These are phyloP conservation scores for Ia io DNA, from an alignment of 2,113 vertebrate genomes.

Conservation along the genomic window DNA sequence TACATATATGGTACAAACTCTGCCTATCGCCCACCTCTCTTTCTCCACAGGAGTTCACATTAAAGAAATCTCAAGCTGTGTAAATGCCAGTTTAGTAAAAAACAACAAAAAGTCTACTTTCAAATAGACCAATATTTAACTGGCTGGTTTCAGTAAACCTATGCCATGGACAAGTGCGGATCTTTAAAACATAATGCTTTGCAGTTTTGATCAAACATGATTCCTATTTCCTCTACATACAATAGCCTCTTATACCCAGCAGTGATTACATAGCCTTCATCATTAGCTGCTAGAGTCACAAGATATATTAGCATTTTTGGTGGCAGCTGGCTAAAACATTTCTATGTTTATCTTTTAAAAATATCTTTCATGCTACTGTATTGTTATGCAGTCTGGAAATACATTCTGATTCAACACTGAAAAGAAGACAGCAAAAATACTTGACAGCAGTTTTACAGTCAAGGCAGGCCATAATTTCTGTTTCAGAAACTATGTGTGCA, in stretches of 20 bases:
- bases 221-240: not conserved
- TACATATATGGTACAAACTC: not conserved
- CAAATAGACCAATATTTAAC: not conserved
- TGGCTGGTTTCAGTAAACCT: not conserved
- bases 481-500: constrained; percentile 74
- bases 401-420: constrained; percentile 33
- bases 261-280: constrained; percentile 52
- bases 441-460: constrained; percentile 64
- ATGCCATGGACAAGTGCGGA: not conserved
- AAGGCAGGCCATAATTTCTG: constrained; percentile 65
- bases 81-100: not conserved
- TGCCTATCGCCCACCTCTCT: not conserved
- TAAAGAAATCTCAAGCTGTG: not conserved
- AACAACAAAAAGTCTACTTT: not conserved
- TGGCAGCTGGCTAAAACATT: constrained; percentile 48
- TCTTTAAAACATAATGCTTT: not conserved
- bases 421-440: not conserved
- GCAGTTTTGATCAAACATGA: constrained; percentile 16
- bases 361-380: not conserved
- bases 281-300: constrained; percentile 28
- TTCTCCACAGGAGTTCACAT: not conserved
- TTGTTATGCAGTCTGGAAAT: constrained; percentile 32
- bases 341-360: constrained; percentile 55
- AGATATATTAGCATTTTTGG: constrained; percentile 49
- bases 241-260: constrained; percentile 36